Percentiles rank a stretch among this genome's conserved stretches.
These are phyloP conservation scores for Ceratosolen solmsi DNA, from an alignment of 1,140 invertebrate species.

Conservation along the genomic window DNA sequence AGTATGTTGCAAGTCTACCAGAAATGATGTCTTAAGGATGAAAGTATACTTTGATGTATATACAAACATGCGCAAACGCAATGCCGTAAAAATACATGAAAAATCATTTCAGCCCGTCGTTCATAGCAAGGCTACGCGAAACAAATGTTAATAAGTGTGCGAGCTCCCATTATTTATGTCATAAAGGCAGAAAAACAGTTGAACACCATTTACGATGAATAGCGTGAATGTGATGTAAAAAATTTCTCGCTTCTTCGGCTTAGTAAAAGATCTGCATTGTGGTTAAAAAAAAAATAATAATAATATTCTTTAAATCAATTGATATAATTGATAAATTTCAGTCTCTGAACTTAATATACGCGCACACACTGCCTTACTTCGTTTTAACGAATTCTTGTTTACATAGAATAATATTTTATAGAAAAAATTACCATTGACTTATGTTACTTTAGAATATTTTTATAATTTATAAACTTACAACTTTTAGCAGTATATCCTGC, in stretches of 20 bases:
- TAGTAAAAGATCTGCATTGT: not conserved
- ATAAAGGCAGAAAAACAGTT: not conserved
- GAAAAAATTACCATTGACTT: not conserved
- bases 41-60: not conserved
- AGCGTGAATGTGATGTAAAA: not conserved
- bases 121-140: not conserved
- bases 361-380: no score
- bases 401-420: no score
- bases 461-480: no score
- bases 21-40: constrained; percentile 32
- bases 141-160: constrained; percentile 14
- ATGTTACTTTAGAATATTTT: no score
- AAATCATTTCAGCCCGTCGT: constrained; percentile 21
- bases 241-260: not conserved
- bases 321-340: no score
- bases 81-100: not conserved
- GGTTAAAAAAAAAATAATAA: not conserved
- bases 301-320: no score
- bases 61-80: not conserved
- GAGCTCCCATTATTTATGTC: not conserved
- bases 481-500: no score
- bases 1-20: constrained; percentile 27
- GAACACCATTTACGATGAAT: not conserved
- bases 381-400: no score
- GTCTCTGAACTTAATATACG: no score